These are phyloP conservation scores for Sebastes minor DNA, from an alignment of 2,797 vertebrate species.

Conservation along the genomic window DNA sequence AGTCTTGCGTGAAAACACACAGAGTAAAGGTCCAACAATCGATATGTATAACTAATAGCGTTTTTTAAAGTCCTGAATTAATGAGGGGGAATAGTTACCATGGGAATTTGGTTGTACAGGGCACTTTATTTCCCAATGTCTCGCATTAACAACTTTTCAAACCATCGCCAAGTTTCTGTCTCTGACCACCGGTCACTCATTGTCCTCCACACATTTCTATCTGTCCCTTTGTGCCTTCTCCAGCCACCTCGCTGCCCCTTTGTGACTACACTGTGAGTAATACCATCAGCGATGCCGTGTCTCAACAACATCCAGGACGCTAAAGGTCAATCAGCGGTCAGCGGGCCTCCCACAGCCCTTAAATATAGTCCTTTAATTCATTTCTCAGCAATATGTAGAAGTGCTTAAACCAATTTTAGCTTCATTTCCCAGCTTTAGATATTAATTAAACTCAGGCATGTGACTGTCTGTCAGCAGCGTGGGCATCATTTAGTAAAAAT, in stretches of 20 bases:
- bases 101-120: neutral
- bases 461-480: neutral
- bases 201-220: neutral
- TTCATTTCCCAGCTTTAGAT: neutral
- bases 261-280: slow-evolving; percentile 41
- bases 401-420: neutral
- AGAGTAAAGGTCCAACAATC: neutral
- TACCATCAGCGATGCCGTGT: slow-evolving; percentile 9
- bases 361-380: neutral
- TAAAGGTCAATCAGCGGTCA: slow-evolving; percentile 34
- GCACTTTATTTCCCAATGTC: neutral
- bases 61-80: neutral
- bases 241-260: slow-evolving; percentile 15
- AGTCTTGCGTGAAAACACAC: neutral
- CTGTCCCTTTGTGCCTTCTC: neutral
- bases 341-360: neutral
- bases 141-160: neutral
- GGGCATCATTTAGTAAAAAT: neutral
- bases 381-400: neutral
- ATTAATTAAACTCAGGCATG: neutral
- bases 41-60: neutral
- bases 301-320: slow-evolving; percentile 11
- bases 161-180: neutral
- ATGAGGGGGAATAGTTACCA: neutral
- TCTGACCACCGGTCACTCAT: neutral